Base-by-base conservation (phyloP, 2,888 invertebrate genomes). In the Lycophotia porphyrea region DNA sequence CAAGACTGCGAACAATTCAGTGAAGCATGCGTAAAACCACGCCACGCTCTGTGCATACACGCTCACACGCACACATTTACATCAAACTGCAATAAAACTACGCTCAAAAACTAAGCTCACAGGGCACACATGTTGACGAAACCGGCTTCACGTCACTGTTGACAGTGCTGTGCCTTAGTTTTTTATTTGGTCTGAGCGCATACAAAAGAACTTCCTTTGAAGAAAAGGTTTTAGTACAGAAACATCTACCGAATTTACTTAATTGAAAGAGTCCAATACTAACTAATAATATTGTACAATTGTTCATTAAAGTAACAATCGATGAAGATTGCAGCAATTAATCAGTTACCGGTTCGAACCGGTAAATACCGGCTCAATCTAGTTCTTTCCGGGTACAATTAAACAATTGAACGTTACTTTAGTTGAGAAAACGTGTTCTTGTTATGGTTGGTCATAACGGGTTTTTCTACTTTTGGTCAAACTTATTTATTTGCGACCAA, bases 261-360 rank as follows among this genome's bases (percentile, higher is more conserved):
- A 81, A 72, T 60, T 66, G 66, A 72, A 69, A 80, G 39, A 42
- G 31, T 58, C 36, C 69, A 47, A 64, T 49, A 69, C 47, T 71
- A 65, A 39, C 77, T 63, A 67, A 58, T 58, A 36, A 82, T 63
- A 58, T 61, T 63, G 78, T 67, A 70, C 72, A 75, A 74, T 71
- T 64, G 73, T 65, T 78, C 49, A 85, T 78, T 81, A 75, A 71
- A 82, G 52, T 77, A 78, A 75, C 78, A 81, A 82, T 84, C 79
- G 78, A 83, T 79, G 84, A 55, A 85, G 87, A 87, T 89, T 85
- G 86, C 84, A 84, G 68, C 87, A 83, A 89, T 90, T 88, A 89
- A 81, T 76, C 78, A 80, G 85, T 89, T 81, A 87, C 86, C 81
- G 75, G 85, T 78, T 64, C 8, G 31, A 70, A 79, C 71, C 77